A percentile compares a stretch with the other conserved stretches of the same genome.
Evolutionary conservation across 2,888 invertebrate genomes (phyloP).

Genomic region (Acanthosepion lycidas): DNA sequence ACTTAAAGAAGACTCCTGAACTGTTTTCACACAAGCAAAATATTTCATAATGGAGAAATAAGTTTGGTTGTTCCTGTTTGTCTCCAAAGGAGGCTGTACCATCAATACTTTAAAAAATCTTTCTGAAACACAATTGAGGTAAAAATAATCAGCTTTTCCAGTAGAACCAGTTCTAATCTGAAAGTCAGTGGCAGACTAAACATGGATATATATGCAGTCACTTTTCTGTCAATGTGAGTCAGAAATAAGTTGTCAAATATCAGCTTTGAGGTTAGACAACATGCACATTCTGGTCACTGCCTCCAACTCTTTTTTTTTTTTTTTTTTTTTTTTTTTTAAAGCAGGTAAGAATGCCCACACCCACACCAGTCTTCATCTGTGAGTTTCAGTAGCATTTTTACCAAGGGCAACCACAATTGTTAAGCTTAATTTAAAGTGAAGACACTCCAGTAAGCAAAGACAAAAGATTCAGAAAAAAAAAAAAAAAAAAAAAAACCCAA

Average conservation of each 20-base stretch:
- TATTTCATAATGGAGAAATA: not conserved
- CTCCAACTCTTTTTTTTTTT: too few species aligned
- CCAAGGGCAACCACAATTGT: not conserved
- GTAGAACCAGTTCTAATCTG: slow-evolving; percentile 8
- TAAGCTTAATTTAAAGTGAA: not conserved
- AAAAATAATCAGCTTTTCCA: not conserved
- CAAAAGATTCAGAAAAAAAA: too few species aligned
- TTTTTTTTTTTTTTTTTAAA: not conserved
- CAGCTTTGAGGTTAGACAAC: not conserved
- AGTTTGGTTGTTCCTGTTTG: not conserved
- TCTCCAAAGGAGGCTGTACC: not conserved
- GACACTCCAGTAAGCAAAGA: not conserved
- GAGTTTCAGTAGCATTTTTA: not conserved
- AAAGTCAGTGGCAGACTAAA: not conserved
- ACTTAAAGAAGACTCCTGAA: not conserved
- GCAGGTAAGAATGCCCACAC: not conserved
- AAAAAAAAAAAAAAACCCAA: too few species aligned
- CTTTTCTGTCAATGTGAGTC: not conserved
- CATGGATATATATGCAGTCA: not conserved
- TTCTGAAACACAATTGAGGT: not conserved
- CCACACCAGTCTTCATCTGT: not conserved
- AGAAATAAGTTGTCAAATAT: not conserved
- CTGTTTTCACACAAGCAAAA: not conserved
- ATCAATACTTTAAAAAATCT: not conserved
- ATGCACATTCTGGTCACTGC: not conserved